Evolutionary conservation across 2,888 invertebrate species (phyloP), one percentile per base, ranked within the genome.

Genomic region (Caradrina clavipalpis): DNA sequence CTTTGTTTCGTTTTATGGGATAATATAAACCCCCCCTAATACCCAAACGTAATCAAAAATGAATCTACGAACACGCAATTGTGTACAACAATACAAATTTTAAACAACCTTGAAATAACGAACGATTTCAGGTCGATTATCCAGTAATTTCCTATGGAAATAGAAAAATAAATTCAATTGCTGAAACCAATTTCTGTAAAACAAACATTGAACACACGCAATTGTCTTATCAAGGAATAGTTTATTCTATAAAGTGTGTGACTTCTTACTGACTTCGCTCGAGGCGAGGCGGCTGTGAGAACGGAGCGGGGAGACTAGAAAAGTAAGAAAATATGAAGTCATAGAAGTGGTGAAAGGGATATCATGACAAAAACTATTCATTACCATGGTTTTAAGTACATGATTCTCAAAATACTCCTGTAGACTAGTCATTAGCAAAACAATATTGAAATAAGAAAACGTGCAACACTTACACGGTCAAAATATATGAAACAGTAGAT

Each of bases 131-230:
- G 4, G 22, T 31, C 0, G n/a, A 11, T 54, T 63, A 54, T 26
- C 15, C 56, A 17, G 26, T 53, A 61, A 64, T 68, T 76, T 57
- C 11, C 10, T 22, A 51, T 10, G 53, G 19, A 50, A 73, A 62
- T 42, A 22, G 21, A 54, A 15, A 31, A 69, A 58, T 5, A 47
- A 51, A 66, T 62, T 54, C 8, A 58, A 47, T n/a, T 56, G 11
- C 21, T 19, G 26, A 59, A 78, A 61, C 42, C 66, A 70, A 75
- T 78, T 66, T 78, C 42, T 66, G 26, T 71, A 49, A 51, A 62
- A 56, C 62, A 59, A 74, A 78, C 65, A 47, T 54, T 35, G 59
- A 49, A 51, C 54, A 22, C 62, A 78, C 70, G 63, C 63, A 49
- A 66, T 57, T 19, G 19, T 64, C 15, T 60, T 73, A 59, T 50